phyloP scores from a whole-genome alignment of 1,140 invertebrate species.

The Scaptodrosophila lebanonensis region DNA sequence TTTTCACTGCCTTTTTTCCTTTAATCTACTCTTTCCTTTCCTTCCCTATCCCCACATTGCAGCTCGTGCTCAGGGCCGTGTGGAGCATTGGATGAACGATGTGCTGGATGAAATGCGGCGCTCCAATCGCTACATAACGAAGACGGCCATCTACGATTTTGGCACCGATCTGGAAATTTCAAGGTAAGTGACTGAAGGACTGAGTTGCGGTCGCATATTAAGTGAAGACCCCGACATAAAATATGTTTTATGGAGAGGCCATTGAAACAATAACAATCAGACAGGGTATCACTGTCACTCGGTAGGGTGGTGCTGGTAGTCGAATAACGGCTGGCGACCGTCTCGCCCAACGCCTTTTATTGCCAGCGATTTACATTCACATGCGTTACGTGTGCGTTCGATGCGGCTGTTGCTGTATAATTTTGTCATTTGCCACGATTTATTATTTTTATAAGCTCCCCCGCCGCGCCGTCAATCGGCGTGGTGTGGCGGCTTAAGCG shows the following conservation, averaged over 20 bases:
- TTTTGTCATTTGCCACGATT: conserved; percentile 76
- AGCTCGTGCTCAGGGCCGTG: conserved; percentile 82
- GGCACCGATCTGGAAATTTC: conserved; percentile 82
- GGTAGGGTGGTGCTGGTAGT: no score
- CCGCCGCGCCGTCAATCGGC: no score
- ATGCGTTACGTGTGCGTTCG: background rate
- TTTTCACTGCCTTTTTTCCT: conserved; percentile 1
- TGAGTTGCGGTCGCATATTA: background rate
- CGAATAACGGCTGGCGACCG: background rate
- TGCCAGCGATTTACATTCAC: conserved; percentile 63
- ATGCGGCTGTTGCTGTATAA: conserved; percentile 56
- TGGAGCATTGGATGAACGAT: conserved; percentile 94
- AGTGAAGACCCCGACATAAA: conserved; percentile 43
- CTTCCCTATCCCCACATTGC: conserved; percentile 19
- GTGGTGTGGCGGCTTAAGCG: background rate
- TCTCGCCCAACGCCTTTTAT: conserved; percentile 54
- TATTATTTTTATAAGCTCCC: conserved; percentile 71
- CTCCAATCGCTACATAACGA: conserved; percentile 90
- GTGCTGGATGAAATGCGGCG: conserved; percentile 89
- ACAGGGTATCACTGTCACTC: no score
- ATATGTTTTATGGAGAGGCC: conserved; percentile 35
- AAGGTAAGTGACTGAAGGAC: conserved; percentile 57
- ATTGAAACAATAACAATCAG: background rate
- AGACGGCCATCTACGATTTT: conserved; percentile 91
- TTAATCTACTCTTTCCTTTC: conserved; percentile 20